Conservation (phyloP, 2,888 invertebrate species). For the Drosophila limbata region DNA sequence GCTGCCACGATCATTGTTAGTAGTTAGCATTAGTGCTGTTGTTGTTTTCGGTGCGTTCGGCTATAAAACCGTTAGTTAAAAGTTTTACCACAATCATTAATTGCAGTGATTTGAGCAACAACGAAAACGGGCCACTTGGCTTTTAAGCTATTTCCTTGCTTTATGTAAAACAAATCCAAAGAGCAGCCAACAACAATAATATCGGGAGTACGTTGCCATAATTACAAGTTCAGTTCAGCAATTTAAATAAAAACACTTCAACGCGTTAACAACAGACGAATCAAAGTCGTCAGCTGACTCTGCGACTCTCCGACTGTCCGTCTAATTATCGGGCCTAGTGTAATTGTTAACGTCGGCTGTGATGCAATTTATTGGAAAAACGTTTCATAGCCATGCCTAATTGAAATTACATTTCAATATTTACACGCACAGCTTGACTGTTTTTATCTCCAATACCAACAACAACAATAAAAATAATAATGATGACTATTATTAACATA, state of each 20-base stretch:
- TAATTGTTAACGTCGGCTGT: slow-evolving; percentile 48
- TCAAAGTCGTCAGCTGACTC: slow-evolving; percentile 41
- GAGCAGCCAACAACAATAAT: slow-evolving; percentile 34
- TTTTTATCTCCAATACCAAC: not conserved
- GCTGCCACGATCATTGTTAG: slow-evolving; percentile 37
- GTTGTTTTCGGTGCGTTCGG: slow-evolving; percentile 43
- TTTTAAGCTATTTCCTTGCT: slow-evolving; percentile 62
- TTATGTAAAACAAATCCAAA: slow-evolving; percentile 54
- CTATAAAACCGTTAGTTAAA: slow-evolving; percentile 76
- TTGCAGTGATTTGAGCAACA: slow-evolving; percentile 64
- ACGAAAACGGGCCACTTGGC: slow-evolving; percentile 56
- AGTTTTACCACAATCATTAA: slow-evolving; percentile 69
- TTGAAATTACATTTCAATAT: slow-evolving; percentile 37
- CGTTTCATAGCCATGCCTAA: slow-evolving; percentile 47
- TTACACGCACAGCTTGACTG: slow-evolving; percentile 35
- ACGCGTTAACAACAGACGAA: slow-evolving; percentile 73
- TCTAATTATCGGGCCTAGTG: slow-evolving; percentile 17
- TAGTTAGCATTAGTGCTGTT: slow-evolving; percentile 23
- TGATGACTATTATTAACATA: slow-evolving; percentile 1
- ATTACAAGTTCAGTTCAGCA: slow-evolving; percentile 78
- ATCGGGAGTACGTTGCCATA: slow-evolving; percentile 56
- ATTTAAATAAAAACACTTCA: slow-evolving; percentile 80
- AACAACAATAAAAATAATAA: not conserved
- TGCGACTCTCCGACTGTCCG: slow-evolving; percentile 7
- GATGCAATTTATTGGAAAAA: slow-evolving; percentile 77